Evolutionary conservation across 1,140 invertebrate species (phyloP), one percentile per base, ranked within the genome.

Genomic region (Nephila pilipes): DNA sequence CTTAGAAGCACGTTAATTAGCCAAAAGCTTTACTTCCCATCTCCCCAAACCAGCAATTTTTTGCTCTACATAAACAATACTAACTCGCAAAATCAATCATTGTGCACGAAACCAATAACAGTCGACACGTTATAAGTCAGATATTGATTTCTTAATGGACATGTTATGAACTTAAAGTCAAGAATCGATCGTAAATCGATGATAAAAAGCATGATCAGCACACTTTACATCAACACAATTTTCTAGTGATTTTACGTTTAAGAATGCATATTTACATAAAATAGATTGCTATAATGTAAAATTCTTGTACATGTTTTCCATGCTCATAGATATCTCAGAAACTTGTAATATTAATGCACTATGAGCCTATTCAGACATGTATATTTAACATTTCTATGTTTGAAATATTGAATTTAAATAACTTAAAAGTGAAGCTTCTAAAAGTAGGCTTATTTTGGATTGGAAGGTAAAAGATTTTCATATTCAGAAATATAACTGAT

Each of bases 101-200:
- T 16, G 25, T 75, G 65, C 65, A 36, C 65, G 65, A 29, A 75
- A 75, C 29, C 16, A 75, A 75, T 75, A 75, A 36, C 65, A 75
- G 29, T 16, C 16, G 25, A 25, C 29, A 29, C 29, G 16, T 75
- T 75, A 75, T 36, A 75, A 75, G 12, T 75, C 16, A 20, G 65
- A 32, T 75, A 36, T 75, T 29, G 65, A 75, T 75, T 75, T 29
- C 12, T 75, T 75, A 75, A 75, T 36, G 65, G 65, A 3, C 18
- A 18, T 75, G 65, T 75, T 36, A 75, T 25, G 25, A 69, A 69
- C 63, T 69, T 69, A 12, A 32, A 75, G 65, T 75, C 2, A 75
- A 75, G 29, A 29, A 75, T 75, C 29, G 29, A 75, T 75, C 29
- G 12, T 16, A 25, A 16, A 32, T 32, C 63, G 25, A 29, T 29